Base-by-base conservation (phyloP, 1,140 invertebrate genomes). In the Dendrolimus punctatus region DNA sequence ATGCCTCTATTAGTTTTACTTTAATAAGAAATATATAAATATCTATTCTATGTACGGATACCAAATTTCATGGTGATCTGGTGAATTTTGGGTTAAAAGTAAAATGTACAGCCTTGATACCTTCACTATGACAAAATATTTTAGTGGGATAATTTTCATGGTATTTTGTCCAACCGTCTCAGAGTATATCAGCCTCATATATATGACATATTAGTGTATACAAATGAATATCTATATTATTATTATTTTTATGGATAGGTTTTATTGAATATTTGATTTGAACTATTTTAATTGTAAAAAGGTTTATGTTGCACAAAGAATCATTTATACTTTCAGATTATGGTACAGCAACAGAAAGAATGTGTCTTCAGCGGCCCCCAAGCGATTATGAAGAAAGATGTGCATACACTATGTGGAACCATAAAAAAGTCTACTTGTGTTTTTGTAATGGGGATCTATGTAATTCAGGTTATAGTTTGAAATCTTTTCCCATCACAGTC, bases 391-490 rank as follows among this genome's bases (percentile, higher is more conserved):
- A 96, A 82, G 95, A 97, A 79, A 87, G 95, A 52, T 98, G 96
- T 83, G 95, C 94, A 4, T 93, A 95, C 57, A 96, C 95, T 0
- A 88, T 91, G 62, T 93, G 91, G 87, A 93, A 94, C 67, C 90
- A 92, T 58, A 93, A 92, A 71, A 93, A 93, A 76, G 94, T 97
- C 0, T 94, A 93, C 62, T 95, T 97, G 93, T 98, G 96, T 75
- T 95, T 97, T 69, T 98, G 96, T 72, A 90, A 90, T 68, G 96
- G 96, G n/a, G 95, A 98, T 80, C 85, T 98, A 8, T 97, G 96
- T 74, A 98, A 97, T 76, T 69, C 73, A 38, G 65, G 75, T 7
- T 36, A 43, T 44, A 23, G 7, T 5, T 4, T 49, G n/a, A 45
- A 44, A 23, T 8, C 55, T 44, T 46, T 42, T 37, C 47, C 55